Conservation (phyloP, 1,140 invertebrate genomes). For the Belonocnema kinseyi region DNA sequence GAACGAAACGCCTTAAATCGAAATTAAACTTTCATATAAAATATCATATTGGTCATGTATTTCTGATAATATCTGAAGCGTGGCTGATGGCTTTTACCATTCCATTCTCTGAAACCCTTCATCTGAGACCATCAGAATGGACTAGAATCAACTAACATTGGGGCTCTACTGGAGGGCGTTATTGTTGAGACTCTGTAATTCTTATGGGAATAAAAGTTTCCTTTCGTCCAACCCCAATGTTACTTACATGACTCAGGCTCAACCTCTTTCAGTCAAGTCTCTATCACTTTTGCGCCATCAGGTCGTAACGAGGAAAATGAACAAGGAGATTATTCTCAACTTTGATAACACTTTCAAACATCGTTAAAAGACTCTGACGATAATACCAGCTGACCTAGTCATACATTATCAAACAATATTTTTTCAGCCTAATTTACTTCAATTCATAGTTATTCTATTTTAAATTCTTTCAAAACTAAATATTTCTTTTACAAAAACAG, state of each 20-base stretch:
- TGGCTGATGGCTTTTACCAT: background rate
- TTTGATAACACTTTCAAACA: background rate
- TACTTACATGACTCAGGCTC: slow-evolving; percentile 19
- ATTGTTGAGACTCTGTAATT: slow-evolving; percentile 15
- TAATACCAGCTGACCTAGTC: background rate
- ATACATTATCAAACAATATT: no score
- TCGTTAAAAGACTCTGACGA: background rate
- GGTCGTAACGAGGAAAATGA: slow-evolving; percentile 1
- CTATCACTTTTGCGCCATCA: slow-evolving; percentile 26
- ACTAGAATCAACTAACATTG: slow-evolving; percentile 15
- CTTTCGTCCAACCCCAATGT: slow-evolving; percentile 21
- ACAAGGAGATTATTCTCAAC: slow-evolving; percentile 17
- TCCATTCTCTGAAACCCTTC: background rate
- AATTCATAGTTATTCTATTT: no score
- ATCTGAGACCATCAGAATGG: slow-evolving; percentile 22
- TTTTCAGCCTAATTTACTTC: no score
- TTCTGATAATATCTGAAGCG: background rate
- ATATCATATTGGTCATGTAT: background rate
- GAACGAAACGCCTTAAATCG: no score
- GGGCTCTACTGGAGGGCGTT: slow-evolving; percentile 5
- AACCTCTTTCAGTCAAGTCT: background rate
- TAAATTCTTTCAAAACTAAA: no score
- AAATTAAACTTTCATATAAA: no score
- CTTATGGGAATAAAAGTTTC: slow-evolving; percentile 27
- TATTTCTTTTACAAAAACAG: no score